A percentile compares a stretch with the other conserved stretches of the same genome.
These are phyloP conservation scores for Yponomeuta plumbellus DNA, from an alignment of 2,888 invertebrate species.

Conservation along the genomic window DNA sequence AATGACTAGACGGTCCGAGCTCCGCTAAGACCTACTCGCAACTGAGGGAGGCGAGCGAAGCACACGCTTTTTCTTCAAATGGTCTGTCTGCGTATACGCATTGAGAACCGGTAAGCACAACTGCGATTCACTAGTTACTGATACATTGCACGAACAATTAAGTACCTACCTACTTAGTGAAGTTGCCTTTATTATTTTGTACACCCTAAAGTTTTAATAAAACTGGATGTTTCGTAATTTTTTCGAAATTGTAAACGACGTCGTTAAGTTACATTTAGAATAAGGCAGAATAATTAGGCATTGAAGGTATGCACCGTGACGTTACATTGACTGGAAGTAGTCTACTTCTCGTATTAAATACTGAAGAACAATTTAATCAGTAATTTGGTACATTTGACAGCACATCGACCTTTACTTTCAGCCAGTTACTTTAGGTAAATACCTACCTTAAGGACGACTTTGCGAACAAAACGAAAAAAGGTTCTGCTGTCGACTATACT, in stretches of 20 bases:
- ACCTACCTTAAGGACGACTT: not conserved
- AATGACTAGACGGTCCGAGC: constrained; percentile 73
- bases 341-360: too few species aligned
- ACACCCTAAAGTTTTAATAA: not conserved
- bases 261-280: not conserved
- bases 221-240: not conserved
- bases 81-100: constrained; percentile 47
- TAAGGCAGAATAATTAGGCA: not conserved
- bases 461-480: not conserved
- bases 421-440: not conserved
- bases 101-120: constrained; percentile 63
- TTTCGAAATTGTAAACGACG: not conserved
- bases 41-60: constrained; percentile 57
- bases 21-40: constrained; percentile 61
- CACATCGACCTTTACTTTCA: not conserved
- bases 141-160: not conserved
- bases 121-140: constrained; percentile 39
- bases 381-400: not conserved
- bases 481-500: not conserved
- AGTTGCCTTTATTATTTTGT: not conserved
- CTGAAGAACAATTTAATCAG: too few species aligned
- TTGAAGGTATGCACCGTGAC: not conserved
- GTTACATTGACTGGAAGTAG: too few species aligned
- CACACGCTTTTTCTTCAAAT: constrained; percentile 71
- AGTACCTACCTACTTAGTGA: not conserved